phyloP scores from a whole-genome alignment of 1,140 invertebrate species.

The Myzus persicae region DNA sequence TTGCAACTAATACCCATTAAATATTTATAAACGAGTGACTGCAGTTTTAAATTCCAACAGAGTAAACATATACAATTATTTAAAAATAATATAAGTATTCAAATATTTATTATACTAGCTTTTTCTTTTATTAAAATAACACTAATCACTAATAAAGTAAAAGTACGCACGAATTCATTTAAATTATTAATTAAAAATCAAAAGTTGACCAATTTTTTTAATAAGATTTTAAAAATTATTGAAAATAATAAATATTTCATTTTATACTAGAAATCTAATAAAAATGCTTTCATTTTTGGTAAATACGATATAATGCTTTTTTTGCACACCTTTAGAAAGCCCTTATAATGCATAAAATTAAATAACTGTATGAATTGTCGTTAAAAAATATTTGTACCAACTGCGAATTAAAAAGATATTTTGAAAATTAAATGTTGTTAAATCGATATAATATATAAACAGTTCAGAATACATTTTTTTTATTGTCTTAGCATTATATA shows the following conservation, averaged over 20 bases:
- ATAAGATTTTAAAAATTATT: background rate
- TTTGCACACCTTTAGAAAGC: background rate
- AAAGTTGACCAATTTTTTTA: background rate
- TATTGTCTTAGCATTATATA: background rate
- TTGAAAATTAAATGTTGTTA: background rate
- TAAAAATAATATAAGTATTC: background rate
- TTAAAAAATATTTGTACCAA: background rate
- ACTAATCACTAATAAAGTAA: background rate
- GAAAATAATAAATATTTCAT: conserved; percentile 8
- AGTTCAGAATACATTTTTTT: background rate
- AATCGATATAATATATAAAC: background rate
- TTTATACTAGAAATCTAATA: background rate
- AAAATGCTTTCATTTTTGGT: background rate
- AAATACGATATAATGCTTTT: background rate
- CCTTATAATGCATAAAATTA: background rate
- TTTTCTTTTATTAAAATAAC: background rate
- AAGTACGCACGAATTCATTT: background rate
- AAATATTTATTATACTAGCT: too few species aligned
- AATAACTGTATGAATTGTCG: background rate
- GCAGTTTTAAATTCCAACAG: background rate
- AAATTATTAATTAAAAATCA: background rate
- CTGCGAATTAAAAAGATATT: background rate
- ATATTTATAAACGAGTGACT: background rate
- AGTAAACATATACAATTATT: background rate
- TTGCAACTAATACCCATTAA: background rate